A percentile compares a stretch with the other conserved stretches of the same genome.
Conservation (phyloP, 2,113 vertebrate genomes). For the Proterorhinus semilunaris region DNA sequence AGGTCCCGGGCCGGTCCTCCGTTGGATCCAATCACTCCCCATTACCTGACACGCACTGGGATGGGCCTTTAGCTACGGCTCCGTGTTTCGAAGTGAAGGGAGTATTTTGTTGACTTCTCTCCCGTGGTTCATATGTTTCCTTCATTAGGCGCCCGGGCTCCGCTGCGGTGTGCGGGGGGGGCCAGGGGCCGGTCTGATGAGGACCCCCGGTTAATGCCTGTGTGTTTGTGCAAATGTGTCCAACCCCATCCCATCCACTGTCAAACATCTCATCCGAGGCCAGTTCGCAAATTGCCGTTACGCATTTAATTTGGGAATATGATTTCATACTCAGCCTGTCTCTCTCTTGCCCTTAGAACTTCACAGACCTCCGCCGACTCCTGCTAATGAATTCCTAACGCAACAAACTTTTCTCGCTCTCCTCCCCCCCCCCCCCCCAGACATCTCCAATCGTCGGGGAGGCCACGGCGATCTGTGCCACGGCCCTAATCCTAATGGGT, state of each 20-base stretch:
- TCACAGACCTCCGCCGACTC: slow-evolving; percentile 24
- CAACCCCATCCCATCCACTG: slow-evolving; percentile 68
- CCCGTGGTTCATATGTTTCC: slow-evolving; percentile 77
- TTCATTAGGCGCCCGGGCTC: slow-evolving; percentile 78
- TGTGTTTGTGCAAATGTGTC: slow-evolving; percentile 68
- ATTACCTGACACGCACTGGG: not conserved
- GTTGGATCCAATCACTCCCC: not conserved
- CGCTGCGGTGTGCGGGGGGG: slow-evolving; percentile 82
- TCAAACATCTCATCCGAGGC: slow-evolving; percentile 47
- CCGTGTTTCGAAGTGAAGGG: not conserved
- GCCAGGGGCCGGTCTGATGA: slow-evolving; percentile 77
- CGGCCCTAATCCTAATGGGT: slow-evolving; percentile 62
- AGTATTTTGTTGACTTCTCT: slow-evolving; percentile 42
- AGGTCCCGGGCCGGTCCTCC: not conserved
- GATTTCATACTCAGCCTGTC: slow-evolving; percentile 59
- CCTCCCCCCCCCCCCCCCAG: no score
- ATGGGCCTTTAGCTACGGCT: not conserved
- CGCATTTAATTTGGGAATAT: slow-evolving; percentile 65
- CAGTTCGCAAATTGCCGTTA: slow-evolving; percentile 59
- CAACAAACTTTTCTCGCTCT: slow-evolving; percentile 51
- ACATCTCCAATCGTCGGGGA: slow-evolving; percentile 31
- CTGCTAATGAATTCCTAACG: slow-evolving; percentile 68
- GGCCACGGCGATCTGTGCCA: slow-evolving; percentile 19
- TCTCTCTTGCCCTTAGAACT: slow-evolving; percentile 34
- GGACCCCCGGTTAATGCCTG: slow-evolving; percentile 76